Evolutionary conservation across 64 coral and sea anemone species (phyloP).

Genomic region (Astreopora myriophthalma): DNA sequence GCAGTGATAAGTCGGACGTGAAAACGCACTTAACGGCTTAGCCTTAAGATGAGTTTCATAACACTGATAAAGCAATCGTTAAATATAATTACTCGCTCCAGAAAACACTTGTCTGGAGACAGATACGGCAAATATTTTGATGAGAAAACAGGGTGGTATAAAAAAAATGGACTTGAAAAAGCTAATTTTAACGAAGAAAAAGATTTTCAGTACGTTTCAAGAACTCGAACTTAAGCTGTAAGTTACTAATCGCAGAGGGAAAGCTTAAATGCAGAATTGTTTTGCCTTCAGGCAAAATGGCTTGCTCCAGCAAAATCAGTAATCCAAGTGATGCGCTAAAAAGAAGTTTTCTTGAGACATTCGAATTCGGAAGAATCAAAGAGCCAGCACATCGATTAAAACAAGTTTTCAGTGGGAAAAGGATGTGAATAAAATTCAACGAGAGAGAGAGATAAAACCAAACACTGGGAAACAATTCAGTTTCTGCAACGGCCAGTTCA

Average conservation of each 20-base stretch:
- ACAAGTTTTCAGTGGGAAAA: too few relatives aligned
- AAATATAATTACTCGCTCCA: neutral
- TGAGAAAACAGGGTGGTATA: neutral
- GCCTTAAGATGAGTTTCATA: neutral
- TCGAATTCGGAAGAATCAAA: neutral
- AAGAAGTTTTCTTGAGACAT: neutral
- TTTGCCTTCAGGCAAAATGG: neutral
- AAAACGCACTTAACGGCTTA: neutral
- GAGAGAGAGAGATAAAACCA: too few relatives aligned
- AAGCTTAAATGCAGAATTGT: neutral
- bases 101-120: neutral
- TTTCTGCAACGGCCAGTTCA: too few relatives aligned
- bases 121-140: slow-evolving; percentile 30
- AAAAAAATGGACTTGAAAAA: neutral
- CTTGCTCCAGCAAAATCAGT: neutral
- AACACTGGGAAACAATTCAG: too few relatives aligned
- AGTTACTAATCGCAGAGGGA: neutral
- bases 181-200: neutral
- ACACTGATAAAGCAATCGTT: neutral
- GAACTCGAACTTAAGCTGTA: neutral
- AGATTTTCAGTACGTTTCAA: neutral
- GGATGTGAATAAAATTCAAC: too few relatives aligned
- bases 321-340: neutral
- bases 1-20: neutral
- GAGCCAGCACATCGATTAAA: too few relatives aligned